These are phyloP conservation scores for Ceratosolen fusciceps DNA, from an alignment of 1,140 invertebrate species.

Conservation along the genomic window DNA sequence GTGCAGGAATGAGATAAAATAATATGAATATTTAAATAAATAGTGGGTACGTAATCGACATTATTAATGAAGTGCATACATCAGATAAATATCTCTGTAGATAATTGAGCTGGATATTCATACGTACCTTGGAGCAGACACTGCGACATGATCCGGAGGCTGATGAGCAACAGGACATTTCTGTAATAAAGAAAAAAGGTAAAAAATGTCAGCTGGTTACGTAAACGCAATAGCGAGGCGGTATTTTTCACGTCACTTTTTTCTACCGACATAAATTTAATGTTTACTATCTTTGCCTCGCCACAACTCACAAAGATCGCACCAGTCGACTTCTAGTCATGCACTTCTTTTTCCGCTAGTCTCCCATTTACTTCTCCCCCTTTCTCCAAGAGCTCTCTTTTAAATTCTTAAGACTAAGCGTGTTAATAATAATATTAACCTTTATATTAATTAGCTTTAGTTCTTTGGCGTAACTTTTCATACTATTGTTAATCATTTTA, in stretches of 20 bases:
- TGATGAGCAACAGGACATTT: slow-evolving; percentile 62
- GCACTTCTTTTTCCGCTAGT: not conserved
- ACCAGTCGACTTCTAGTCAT: not conserved
- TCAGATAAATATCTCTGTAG: not conserved
- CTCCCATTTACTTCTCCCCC: not conserved
- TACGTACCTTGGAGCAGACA: slow-evolving; percentile 62
- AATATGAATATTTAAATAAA: not conserved
- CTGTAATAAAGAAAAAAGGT: slow-evolving; percentile 57
- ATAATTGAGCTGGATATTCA: not conserved
- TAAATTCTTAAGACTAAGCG: not conserved
- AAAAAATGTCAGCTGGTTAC: not conserved
- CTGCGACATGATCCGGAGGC: slow-evolving; percentile 62
- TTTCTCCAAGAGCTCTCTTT: not conserved
- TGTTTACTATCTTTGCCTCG: not conserved
- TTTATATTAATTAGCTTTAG: too few relatives aligned
- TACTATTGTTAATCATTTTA: too few relatives aligned
- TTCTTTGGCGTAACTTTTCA: too few relatives aligned
- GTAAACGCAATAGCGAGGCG: not conserved
- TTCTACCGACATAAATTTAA: not conserved
- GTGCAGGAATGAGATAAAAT: not conserved
- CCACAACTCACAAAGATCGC: not conserved
- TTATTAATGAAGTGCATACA: not conserved
- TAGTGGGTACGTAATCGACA: too few relatives aligned
- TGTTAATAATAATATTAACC: too few relatives aligned
- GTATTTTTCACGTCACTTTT: too few relatives aligned